phyloP scores from a whole-genome alignment of 2,888 invertebrate species.

The Archips crataeganus region DNA sequence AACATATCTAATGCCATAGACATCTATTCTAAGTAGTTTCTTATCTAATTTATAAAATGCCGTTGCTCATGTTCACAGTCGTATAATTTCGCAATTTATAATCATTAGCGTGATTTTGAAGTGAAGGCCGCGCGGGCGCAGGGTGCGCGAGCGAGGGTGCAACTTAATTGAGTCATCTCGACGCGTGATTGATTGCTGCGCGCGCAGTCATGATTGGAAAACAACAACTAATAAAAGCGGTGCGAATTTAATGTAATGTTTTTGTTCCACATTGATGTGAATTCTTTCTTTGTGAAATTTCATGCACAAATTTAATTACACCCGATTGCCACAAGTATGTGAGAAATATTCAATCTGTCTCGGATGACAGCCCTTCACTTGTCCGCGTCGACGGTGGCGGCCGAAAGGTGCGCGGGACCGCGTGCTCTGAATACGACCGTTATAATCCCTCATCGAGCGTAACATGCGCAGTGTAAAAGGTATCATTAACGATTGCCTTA shows the following conservation, averaged over 20 bases:
- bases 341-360: constrained; percentile 73
- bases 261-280: constrained; percentile 56
- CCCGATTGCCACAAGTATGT: constrained; percentile 72
- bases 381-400: constrained; percentile 56
- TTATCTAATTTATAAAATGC: constrained; percentile 57
- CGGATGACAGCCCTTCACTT: constrained; percentile 82
- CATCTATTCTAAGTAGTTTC: constrained; percentile 40
- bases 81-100: constrained; percentile 81
- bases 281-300: constrained; percentile 60
- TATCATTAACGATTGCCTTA: constrained; percentile 84
- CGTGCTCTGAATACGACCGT: constrained; percentile 69
- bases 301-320: constrained; percentile 71
- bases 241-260: constrained; percentile 66
- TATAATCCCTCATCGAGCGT: constrained; percentile 81
- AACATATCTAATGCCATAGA: constrained; percentile 38
- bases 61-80: constrained; percentile 65
- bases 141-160: constrained; percentile 63
- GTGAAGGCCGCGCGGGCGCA: constrained; percentile 53
- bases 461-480: constrained; percentile 80
- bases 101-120: constrained; percentile 76
- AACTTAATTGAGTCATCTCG: constrained; percentile 80
- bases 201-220: constrained; percentile 76
- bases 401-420: constrained; percentile 64
- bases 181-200: constrained; percentile 75
- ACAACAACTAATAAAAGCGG: constrained; percentile 64